A percentile compares a stretch with the other conserved stretches of the same genome.
These are phyloP conservation scores for Halichoerus grypus DNA, from an alignment of 2,113 vertebrate species.

Conservation along the genomic window DNA sequence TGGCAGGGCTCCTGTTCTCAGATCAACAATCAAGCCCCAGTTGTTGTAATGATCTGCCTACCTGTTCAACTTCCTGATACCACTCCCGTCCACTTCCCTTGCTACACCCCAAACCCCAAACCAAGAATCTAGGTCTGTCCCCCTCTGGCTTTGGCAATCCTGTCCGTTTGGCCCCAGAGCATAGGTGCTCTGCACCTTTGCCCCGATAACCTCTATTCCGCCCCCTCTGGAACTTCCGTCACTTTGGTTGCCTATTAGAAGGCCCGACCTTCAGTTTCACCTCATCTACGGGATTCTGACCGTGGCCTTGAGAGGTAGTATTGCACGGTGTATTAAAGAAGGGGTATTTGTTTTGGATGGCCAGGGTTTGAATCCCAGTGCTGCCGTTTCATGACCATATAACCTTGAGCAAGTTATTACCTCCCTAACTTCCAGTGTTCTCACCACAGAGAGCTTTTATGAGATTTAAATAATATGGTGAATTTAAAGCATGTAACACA, in stretches of 20 bases:
- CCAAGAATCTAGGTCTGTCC: not conserved
- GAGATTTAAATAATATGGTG: slow-evolving; percentile 28
- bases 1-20: slow-evolving; percentile 49
- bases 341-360: not conserved
- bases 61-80: slow-evolving; percentile 39
- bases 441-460: not conserved
- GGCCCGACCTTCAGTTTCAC: not conserved
- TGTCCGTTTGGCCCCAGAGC: not conserved
- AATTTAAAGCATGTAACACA: not conserved
- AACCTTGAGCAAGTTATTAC: not conserved
- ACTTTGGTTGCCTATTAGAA: not conserved
- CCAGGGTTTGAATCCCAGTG: not conserved
- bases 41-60: slow-evolving; percentile 49
- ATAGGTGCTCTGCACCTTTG: not conserved
- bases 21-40: slow-evolving; percentile 17
- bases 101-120: not conserved
- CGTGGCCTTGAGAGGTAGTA: not conserved
- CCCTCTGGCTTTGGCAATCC: not conserved
- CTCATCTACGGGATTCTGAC: not conserved
- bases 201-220: not conserved
- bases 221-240: not conserved
- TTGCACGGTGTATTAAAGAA: not conserved
- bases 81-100: not conserved
- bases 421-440: not conserved
- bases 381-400: not conserved